Evolutionary conservation across 2,888 invertebrate species (phyloP).

Genomic region (Drosophila limbata): DNA sequence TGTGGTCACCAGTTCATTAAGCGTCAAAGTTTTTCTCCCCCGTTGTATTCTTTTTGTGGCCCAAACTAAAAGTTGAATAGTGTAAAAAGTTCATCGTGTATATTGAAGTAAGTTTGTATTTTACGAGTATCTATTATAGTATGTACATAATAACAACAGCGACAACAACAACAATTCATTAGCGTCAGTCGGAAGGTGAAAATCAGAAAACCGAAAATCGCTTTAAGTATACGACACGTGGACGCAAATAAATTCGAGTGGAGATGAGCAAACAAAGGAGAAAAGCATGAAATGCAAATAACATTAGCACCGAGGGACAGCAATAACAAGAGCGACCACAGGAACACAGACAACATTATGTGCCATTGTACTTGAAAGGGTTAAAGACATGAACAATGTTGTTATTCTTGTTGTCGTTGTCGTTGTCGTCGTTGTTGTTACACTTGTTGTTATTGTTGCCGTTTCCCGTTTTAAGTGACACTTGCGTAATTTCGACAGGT

Average conservation of each 20-base stretch:
- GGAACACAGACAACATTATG: slow-evolving; percentile 18
- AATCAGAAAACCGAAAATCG: slow-evolving; percentile 41
- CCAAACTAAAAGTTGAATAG: slow-evolving; percentile 21
- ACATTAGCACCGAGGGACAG: slow-evolving; percentile 35
- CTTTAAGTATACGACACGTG: slow-evolving; percentile 56
- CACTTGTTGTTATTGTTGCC: slow-evolving; percentile 39
- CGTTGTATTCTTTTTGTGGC: slow-evolving; percentile 22
- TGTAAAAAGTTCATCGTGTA: slow-evolving; percentile 46
- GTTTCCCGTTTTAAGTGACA: slow-evolving; percentile 63
- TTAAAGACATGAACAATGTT: slow-evolving; percentile 50
- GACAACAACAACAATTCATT: slow-evolving; percentile 55
- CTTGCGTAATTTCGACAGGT: slow-evolving; percentile 77
- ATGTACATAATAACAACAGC: slow-evolving; percentile 1
- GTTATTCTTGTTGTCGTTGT: slow-evolving; percentile 25
- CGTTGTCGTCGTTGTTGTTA: slow-evolving; percentile 30
- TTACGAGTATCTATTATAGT: slow-evolving; percentile 14
- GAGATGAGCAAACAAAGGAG: slow-evolving; percentile 9
- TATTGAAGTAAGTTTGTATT: slow-evolving; percentile 50
- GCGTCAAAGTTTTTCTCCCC: slow-evolving; percentile 41
- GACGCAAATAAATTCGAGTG: slow-evolving; percentile 23
- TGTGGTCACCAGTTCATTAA: slow-evolving; percentile 69
- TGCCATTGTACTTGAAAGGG: slow-evolving; percentile 65
- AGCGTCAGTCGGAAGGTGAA: slow-evolving; percentile 45
- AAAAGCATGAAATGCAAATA: slow-evolving; percentile 64
- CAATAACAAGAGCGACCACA: slow-evolving; percentile 44